Evolutionary conservation across 2,888 invertebrate genomes (phyloP), one percentile per base, ranked within the genome.

Genomic region (Andrena hattorfiana): DNA sequence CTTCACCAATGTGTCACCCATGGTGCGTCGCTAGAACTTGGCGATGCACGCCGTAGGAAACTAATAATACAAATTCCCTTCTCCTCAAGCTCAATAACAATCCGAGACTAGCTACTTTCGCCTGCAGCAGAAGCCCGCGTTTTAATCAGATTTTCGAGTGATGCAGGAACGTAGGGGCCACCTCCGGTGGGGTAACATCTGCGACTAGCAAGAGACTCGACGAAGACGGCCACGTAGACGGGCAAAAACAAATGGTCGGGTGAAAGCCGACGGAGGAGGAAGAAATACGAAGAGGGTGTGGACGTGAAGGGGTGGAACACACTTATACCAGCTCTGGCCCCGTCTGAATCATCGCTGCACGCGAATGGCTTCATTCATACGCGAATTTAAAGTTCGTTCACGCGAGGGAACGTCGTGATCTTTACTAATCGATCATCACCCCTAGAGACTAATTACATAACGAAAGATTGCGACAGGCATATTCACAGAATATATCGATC

Each of bases 301-400:
- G 69, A 68, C 56, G 70, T 66, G 73, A 74, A 60, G 80, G 77
- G 72, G 59, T 51, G 51, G 63, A 68, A 72, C 48, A 60, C 35
- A 59, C 59, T 42, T 32, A 54, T 64, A 35, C 35, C 69, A 62
- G 62, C 71, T 48, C 20, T 51, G 71, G 62, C 54, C 66, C 48
- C 76, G 73, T 72, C 77, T 81, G 81, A 86, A 86, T 80, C 80
- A 74, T 76, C 84, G n/a, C 49, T 79, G 77, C 81, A 84, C 75
- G 80, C 80, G 81, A 82, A 75, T 78, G 72, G 76, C 67, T 87
- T 84, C 80, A 81, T 86, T 86, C 77, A 86, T 77, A 84, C 84
- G 62, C 66, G 78, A 77, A 84, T 86, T 84, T 79, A 77, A 83
- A 67, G 63, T 66, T 59, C 70, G 64, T 66, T 73, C 75, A 51